These are phyloP conservation scores for Platygyra sinensis DNA, from an alignment of 64 coral and sea anemone genomes.

Conservation along the genomic window DNA sequence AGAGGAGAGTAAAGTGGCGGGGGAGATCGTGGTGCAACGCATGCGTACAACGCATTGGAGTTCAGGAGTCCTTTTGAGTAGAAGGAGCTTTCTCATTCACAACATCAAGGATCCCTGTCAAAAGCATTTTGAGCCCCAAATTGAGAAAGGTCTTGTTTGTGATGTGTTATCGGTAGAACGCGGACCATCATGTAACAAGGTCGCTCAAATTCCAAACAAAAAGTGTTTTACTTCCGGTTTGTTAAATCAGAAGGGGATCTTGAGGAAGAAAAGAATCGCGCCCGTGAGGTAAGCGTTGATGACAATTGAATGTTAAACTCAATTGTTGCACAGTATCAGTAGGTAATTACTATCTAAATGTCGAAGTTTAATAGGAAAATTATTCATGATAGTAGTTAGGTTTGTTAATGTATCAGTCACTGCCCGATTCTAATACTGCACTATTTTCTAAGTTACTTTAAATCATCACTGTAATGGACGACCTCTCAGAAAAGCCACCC, in stretches of 20 bases:
- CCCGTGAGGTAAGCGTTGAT: neutral
- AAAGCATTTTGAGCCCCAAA: constrained; percentile 36
- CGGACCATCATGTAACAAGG: constrained; percentile 49
- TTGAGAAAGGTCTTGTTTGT: constrained; percentile 48
- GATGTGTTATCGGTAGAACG: constrained; percentile 56
- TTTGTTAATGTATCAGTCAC: too few relatives aligned
- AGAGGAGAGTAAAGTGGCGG: neutral
- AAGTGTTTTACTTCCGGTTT: constrained; percentile 56
- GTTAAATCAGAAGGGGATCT: neutral
- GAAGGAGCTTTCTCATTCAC: constrained; percentile 27
- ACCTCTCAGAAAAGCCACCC: too few relatives aligned
- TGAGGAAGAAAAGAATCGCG: neutral
- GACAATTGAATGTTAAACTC: too few relatives aligned
- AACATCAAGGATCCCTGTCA: constrained; percentile 42
- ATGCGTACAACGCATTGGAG: constrained; percentile 40
- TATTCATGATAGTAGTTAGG: too few relatives aligned
- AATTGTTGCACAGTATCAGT: neutral
- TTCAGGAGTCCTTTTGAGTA: constrained; percentile 19
- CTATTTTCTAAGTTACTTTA: too few relatives aligned
- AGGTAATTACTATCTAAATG: too few relatives aligned
- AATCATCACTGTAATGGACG: too few relatives aligned
- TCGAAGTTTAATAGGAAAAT: too few relatives aligned
- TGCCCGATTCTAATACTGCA: too few relatives aligned
- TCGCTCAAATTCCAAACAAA: constrained; percentile 58
- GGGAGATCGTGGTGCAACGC: constrained; percentile 33